Percentiles rank a stretch among this genome's conserved stretches.
Evolutionary conservation across 2,113 vertebrate genomes (phyloP).

Genomic region (Apus apus): DNA sequence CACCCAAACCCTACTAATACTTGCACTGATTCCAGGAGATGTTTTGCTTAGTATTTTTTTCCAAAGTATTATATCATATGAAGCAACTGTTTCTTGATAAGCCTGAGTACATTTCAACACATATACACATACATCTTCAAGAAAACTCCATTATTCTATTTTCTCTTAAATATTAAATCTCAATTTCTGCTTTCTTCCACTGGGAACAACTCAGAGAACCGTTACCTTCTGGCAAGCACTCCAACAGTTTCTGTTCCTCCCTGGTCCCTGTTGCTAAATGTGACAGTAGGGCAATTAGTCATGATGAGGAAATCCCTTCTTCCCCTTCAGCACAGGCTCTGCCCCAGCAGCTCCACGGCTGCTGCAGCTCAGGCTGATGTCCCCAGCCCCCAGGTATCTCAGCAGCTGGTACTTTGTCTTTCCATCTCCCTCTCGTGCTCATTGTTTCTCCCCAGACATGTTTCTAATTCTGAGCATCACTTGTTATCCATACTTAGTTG

Average conservation of each 20-base stretch:
- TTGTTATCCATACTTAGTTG: not conserved
- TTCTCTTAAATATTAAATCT: not conserved
- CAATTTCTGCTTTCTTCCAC: not conserved
- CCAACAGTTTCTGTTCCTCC: not conserved
- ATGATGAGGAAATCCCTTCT: not conserved
- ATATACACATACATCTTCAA: accelerated
- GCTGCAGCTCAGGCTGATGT: not conserved
- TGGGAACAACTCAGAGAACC: not conserved
- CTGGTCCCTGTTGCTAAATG: not conserved
- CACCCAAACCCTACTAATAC: not conserved
- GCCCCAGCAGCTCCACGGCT: accelerated
- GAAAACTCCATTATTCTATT: not conserved
- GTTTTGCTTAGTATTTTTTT: not conserved
- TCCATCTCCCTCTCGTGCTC: not conserved
- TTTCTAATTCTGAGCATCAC: not conserved
- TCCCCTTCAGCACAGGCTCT: not conserved
- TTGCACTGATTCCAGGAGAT: not conserved
- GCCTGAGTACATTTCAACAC: not conserved
- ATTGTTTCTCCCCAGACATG: not conserved
- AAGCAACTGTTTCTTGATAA: not conserved
- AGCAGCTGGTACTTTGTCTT: not conserved
- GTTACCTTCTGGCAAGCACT: accelerated
- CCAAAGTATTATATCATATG: not conserved
- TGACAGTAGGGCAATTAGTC: not conserved
- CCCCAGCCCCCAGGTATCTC: too few species aligned